A percentile compares a stretch with the other conserved stretches of the same genome.
phyloP scores from a whole-genome alignment of 35 echinoderm and acorn worm genomes.

The Diadema setosum region DNA sequence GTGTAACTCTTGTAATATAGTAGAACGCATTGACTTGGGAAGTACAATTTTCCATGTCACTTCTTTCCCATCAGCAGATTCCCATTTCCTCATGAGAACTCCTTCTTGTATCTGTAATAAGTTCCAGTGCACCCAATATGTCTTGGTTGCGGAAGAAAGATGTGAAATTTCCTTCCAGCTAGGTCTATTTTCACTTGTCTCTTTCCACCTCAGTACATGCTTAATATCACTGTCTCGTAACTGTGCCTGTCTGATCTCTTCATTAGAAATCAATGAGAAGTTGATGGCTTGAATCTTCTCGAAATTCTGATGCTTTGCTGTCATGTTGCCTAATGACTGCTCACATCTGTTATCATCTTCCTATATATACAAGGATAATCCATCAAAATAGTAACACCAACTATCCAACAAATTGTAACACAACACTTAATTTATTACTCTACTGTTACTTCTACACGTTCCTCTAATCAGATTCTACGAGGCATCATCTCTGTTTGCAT shows the following conservation, averaged over 20 bases:
- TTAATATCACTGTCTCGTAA: not conserved
- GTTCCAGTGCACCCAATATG: not conserved
- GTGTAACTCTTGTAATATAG: constrained; percentile 7
- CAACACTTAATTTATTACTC: no score
- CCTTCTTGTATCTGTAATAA: not conserved
- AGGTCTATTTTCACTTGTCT: not conserved
- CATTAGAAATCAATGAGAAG: not conserved
- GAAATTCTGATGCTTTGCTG: no score
- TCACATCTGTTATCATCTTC: no score
- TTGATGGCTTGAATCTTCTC: not conserved
- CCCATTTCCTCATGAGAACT: not conserved
- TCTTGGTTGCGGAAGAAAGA: not conserved
- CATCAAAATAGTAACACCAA: no score
- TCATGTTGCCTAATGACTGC: no score
- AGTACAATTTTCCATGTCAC: not conserved
- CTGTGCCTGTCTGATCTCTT: not conserved
- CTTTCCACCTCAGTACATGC: not conserved
- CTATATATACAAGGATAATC: no score
- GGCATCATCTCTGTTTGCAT: no score
- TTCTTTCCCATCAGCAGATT: not conserved
- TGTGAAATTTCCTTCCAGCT: not conserved
- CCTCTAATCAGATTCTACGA: no score
- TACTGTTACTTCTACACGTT: no score
- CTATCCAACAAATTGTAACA: no score
- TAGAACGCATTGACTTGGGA: not conserved